Evolutionary conservation across 1,140 invertebrate species (phyloP).

Genomic region (Nautilus pompilius): DNA sequence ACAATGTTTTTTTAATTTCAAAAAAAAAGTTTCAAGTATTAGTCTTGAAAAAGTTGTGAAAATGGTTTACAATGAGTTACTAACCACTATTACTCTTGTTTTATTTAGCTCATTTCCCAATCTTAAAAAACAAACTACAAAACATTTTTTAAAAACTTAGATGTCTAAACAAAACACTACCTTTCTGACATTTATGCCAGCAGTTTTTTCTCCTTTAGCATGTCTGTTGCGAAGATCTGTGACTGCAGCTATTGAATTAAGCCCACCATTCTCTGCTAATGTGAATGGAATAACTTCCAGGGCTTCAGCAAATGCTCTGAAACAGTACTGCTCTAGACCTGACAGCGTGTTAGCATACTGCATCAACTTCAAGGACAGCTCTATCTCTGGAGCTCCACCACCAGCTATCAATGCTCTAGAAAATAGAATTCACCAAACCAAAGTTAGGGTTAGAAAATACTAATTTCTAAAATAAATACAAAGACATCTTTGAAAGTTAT

Average conservation of each 20-base stretch:
- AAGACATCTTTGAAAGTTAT: too few species aligned
- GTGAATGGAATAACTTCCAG: constrained; percentile 97
- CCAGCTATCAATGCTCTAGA: constrained; percentile 78
- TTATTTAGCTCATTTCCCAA: too few species aligned
- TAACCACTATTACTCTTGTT: too few species aligned
- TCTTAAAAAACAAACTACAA: too few species aligned
- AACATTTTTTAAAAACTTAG: too few species aligned
- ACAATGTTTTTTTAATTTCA: too few species aligned
- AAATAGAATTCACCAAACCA: neutral
- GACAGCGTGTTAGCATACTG: constrained; percentile 78
- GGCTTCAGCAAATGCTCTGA: constrained; percentile 89
- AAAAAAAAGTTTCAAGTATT: too few species aligned
- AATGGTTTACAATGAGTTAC: too few species aligned
- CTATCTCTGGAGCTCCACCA: constrained; percentile 96
- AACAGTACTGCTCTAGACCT: constrained; percentile 93
- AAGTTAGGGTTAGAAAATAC: too few species aligned
- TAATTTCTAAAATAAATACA: too few species aligned
- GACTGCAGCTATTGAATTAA: constrained; percentile 95
- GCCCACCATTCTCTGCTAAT: constrained; percentile 98
- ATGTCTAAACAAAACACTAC: constrained; percentile 29
- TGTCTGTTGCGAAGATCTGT: constrained; percentile 95
- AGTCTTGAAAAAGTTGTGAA: too few species aligned
- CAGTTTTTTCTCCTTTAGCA: constrained; percentile 74
- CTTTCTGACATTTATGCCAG: constrained; percentile 95
- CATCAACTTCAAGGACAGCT: constrained; percentile 82